Evolutionary conservation across 2,113 vertebrate genomes (phyloP).

Genomic region (Myocastor coypus): DNA sequence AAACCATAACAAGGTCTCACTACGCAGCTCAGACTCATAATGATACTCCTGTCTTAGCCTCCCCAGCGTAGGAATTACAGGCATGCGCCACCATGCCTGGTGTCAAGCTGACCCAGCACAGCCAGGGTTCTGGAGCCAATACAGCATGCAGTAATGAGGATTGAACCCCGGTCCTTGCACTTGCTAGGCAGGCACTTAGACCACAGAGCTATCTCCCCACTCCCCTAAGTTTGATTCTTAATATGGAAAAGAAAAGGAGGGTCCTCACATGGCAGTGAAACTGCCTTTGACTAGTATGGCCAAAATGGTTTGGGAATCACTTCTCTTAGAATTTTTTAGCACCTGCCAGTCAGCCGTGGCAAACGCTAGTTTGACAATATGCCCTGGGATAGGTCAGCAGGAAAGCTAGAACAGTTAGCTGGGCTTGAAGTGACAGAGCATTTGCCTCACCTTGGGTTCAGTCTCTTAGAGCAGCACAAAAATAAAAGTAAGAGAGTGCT

Average conservation of each 20-base stretch:
- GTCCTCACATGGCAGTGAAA: background rate
- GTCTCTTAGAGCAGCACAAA: background rate
- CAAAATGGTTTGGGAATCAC: background rate
- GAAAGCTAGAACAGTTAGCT: background rate
- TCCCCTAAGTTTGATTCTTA: background rate
- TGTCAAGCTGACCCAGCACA: too few relatives aligned
- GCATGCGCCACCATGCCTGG: too few relatives aligned
- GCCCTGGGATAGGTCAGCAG: background rate
- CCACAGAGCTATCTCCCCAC: too few relatives aligned
- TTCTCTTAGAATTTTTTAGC: constrained; percentile 1
- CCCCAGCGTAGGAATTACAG: too few relatives aligned
- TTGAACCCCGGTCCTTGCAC: too few relatives aligned
- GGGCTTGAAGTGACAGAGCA: background rate
- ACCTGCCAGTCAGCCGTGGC: background rate
- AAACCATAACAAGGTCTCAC: too few relatives aligned
- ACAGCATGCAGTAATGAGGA: too few relatives aligned
- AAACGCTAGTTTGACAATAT: background rate
- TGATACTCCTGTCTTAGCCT: too few relatives aligned
- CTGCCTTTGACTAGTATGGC: background rate
- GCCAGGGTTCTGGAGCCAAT: too few relatives aligned
- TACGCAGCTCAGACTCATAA: too few relatives aligned
- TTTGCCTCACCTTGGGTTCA: background rate
- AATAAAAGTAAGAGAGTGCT: background rate
- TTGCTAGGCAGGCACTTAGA: too few relatives aligned
- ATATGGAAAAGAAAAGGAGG: background rate